Percentiles rank a stretch among this genome's conserved stretches.
Conservation (phyloP, 2,888 invertebrate genomes). For the Machimus rusticus region DNA sequence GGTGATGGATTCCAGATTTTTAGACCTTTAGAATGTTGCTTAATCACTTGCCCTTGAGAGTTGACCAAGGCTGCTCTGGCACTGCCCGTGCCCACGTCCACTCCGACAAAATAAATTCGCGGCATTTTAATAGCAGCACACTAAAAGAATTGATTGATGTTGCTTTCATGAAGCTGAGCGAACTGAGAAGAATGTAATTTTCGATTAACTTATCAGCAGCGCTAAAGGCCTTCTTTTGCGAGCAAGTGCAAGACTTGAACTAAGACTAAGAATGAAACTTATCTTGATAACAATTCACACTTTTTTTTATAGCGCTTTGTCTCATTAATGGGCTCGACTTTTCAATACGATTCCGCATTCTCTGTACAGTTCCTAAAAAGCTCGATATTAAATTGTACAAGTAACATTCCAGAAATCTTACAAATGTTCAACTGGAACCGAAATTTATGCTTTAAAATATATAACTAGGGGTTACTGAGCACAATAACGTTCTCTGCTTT, state of each 20-base stretch:
- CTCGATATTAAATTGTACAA: too few species aligned
- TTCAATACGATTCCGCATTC: not conserved
- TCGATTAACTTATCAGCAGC: not conserved
- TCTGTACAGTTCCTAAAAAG: not conserved
- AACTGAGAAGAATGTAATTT: not conserved
- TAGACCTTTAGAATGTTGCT: conserved; percentile 71
- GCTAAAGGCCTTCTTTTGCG: not conserved
- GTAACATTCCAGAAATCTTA: too few species aligned
- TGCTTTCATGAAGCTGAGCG: not conserved
- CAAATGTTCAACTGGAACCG: not conserved
- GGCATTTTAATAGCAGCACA: conserved; percentile 50
- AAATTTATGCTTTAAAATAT: not conserved
- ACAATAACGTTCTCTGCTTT: too few species aligned
- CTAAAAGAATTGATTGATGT: not conserved
- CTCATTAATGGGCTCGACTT: not conserved
- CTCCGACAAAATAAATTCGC: conserved; percentile 75
- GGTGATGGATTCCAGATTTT: conserved; percentile 79
- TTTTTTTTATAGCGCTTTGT: not conserved
- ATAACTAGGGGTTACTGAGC: too few species aligned
- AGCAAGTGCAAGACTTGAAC: not conserved
- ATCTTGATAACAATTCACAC: not conserved
- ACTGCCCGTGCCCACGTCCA: conserved; percentile 94
- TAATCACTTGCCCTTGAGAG: conserved; percentile 71
- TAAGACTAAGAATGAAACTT: not conserved
- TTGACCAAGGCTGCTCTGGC: conserved; percentile 84